Conservation (phyloP, 2,888 invertebrate genomes). For the Drosophila yooni region DNA sequence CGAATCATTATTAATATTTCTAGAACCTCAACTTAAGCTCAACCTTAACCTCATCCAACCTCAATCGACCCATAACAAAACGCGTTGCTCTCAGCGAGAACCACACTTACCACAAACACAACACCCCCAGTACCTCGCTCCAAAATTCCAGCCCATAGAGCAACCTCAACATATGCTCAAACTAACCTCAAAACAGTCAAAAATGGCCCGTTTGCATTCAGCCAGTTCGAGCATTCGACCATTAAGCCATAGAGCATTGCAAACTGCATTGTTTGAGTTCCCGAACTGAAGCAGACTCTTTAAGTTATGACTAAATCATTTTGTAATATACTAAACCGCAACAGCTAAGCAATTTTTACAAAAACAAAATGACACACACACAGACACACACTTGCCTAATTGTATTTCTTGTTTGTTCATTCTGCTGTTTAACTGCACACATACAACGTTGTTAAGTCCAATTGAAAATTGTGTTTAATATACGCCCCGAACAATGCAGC, state of each 20-base stretch:
- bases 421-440: constrained; percentile 33
- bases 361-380: constrained; percentile 20
- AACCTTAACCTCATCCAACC: constrained; percentile 7
- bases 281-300: constrained; percentile 45
- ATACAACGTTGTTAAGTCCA: constrained; percentile 41
- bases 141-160: constrained; percentile 9
- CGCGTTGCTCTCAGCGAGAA: background rate
- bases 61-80: constrained; percentile 2
- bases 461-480: constrained; percentile 23
- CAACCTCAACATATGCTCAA: constrained; percentile 31
- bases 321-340: constrained; percentile 74
- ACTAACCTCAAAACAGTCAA: constrained; percentile 62
- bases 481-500: constrained; percentile 43
- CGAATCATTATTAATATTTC: constrained; percentile 22
- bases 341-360: constrained; percentile 35
- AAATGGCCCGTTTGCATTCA: constrained; percentile 37
- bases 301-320: constrained; percentile 69
- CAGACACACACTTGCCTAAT: constrained; percentile 21
- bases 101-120: constrained; percentile 27
- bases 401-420: constrained; percentile 49
- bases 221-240: constrained; percentile 46
- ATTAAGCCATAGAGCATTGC: constrained; percentile 49
- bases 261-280: constrained; percentile 74
- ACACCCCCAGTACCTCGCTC: background rate
- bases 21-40: constrained; percentile 28